phyloP scores from a whole-genome alignment of 2,797 vertebrate species.

The Zenarchopterus dispar region DNA sequence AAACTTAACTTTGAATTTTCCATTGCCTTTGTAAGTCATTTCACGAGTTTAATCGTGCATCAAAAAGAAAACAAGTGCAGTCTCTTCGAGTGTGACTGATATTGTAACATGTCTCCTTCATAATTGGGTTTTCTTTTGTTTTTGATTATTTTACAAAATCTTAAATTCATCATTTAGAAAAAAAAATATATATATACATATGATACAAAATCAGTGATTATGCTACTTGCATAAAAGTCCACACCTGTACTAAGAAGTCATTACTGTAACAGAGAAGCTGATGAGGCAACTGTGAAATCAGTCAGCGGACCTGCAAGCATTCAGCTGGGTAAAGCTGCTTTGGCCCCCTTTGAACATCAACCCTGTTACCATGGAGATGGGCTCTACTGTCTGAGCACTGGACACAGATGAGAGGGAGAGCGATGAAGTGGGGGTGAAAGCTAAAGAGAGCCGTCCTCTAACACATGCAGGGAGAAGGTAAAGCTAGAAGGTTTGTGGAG shows the following conservation, averaged over 20 bases:
- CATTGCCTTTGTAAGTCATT: constrained; percentile 3
- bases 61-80: constrained; percentile 20
- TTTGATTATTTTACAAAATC: constrained; percentile 1
- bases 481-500: constrained; percentile 14
- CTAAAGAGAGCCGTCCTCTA: constrained; percentile 13
- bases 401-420: constrained; percentile 56
- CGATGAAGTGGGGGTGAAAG: constrained; percentile 19
- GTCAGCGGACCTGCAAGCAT: constrained; percentile 55
- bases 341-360: constrained; percentile 61
- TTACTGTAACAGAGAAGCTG: constrained; percentile 35
- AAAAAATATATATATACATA: constrained; percentile 4
- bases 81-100: constrained; percentile 2
- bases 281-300: constrained; percentile 45
- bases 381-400: constrained; percentile 43
- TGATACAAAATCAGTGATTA: not conserved
- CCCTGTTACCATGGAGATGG: constrained; percentile 74
- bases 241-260: constrained; percentile 4
- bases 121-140: not conserved
- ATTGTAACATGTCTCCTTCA: too few relatives aligned
- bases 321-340: constrained; percentile 43
- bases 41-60: constrained; percentile 3
- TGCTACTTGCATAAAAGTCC: constrained; percentile 5
- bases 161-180: constrained; percentile 10
- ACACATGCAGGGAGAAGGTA: constrained; percentile 18
- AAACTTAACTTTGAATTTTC: too few relatives aligned